A percentile compares a stretch with the other conserved stretches of the same genome.
Evolutionary conservation across 2,888 invertebrate species (phyloP).

Genomic region (Blastobasis adustella): DNA sequence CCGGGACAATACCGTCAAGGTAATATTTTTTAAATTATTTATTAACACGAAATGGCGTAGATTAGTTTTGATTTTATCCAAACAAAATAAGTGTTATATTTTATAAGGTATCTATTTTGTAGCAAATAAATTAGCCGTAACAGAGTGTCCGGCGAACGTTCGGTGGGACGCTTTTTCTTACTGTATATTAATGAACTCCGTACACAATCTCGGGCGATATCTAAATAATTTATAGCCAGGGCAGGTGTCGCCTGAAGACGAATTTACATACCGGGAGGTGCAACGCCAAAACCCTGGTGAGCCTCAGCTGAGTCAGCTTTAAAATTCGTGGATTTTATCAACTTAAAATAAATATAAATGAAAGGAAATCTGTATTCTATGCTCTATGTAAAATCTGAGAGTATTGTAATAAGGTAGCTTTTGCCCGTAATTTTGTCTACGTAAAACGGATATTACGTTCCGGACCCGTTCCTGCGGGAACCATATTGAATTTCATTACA

Average conservation of each 20-base stretch:
- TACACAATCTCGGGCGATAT: constrained; percentile 57
- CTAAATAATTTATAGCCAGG: constrained; percentile 62
- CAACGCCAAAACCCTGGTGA: not conserved
- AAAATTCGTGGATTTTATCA: no score
- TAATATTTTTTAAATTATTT: no score
- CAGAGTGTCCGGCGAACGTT: constrained; percentile 21
- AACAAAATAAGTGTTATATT: constrained; percentile 4
- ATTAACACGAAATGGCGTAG: no score
- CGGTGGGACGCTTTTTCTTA: constrained; percentile 46
- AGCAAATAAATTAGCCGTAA: constrained; percentile 28
- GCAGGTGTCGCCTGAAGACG: constrained; percentile 55
- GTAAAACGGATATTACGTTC: no score
- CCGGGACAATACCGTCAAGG: no score
- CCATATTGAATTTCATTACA: no score
- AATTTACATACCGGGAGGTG: constrained; percentile 44
- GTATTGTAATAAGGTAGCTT: no score
- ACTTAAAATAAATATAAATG: no score
- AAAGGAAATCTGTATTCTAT: no score
- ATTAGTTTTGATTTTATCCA: constrained; percentile 9
- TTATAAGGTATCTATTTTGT: constrained; percentile 20
- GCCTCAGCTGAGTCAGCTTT: constrained; percentile 4
- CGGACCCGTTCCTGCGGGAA: no score
- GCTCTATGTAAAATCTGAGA: no score
- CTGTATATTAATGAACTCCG: constrained; percentile 58
- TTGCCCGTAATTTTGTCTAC: no score